Evolutionary conservation across 1,140 invertebrate genomes (phyloP).

Genomic region (Aleiodes sp.): DNA sequence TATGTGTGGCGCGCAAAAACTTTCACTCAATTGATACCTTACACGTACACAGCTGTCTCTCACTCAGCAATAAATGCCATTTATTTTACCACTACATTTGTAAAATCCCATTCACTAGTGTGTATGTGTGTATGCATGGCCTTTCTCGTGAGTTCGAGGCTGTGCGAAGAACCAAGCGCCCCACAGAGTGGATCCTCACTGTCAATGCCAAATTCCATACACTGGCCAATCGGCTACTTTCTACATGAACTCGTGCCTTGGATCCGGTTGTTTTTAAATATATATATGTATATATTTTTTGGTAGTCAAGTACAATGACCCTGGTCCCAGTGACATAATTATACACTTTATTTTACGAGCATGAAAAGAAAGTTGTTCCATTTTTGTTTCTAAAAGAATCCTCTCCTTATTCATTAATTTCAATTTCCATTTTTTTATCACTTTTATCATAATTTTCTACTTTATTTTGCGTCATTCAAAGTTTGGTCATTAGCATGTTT

Average conservation of each 20-base stretch:
- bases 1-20: neutral
- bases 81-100: neutral
- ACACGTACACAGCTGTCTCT: neutral
- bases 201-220: conserved; percentile 49
- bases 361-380: conserved; percentile 1
- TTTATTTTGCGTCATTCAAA: no score
- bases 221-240: conserved; percentile 42
- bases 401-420: neutral
- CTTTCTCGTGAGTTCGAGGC: conserved; percentile 40
- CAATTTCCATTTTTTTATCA: no score
- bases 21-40: neutral
- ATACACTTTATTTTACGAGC: neutral
- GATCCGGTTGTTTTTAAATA: conserved; percentile 11
- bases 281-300: neutral
- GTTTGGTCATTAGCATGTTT: neutral
- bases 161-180: neutral
- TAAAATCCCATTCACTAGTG: neutral
- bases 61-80: neutral
- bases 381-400: neutral
- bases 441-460: no score
- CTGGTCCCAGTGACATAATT: conserved; percentile 29
- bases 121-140: conserved; percentile 27
- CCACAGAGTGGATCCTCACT: conserved; percentile 35
- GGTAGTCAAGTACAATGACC: conserved; percentile 2
- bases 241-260: conserved; percentile 32